These are phyloP conservation scores for Emmelina monodactyla DNA, from an alignment of 2,888 invertebrate genomes.

Conservation along the genomic window DNA sequence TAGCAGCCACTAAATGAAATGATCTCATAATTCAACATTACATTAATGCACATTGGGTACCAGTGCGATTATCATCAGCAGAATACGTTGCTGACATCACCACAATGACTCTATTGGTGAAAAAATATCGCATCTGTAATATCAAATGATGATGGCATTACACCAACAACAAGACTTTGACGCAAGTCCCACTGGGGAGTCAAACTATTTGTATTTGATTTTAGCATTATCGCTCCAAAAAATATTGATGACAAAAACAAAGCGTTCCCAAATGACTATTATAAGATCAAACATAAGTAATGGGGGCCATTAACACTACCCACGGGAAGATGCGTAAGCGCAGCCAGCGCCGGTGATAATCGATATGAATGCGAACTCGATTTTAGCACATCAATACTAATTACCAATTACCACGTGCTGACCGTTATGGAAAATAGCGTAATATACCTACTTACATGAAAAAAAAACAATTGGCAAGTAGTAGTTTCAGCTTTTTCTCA, in stretches of 20 bases:
- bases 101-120: slow-evolving; percentile 36
- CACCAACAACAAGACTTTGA: slow-evolving; percentile 39
- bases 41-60: slow-evolving; percentile 30
- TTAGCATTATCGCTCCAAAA: slow-evolving; percentile 40
- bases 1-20: slow-evolving; percentile 34
- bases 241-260: slow-evolving; percentile 50
- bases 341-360: slow-evolving; percentile 45
- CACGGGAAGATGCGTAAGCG: slow-evolving; percentile 36
- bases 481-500: too few relatives aligned
- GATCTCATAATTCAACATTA: slow-evolving; percentile 45
- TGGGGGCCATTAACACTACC: slow-evolving; percentile 46
- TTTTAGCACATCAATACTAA: slow-evolving; percentile 56
- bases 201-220: slow-evolving; percentile 27
- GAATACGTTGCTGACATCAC: slow-evolving; percentile 50
- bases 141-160: not conserved
- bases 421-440: slow-evolving; percentile 7
- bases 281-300: slow-evolving; percentile 44
- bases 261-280: slow-evolving; percentile 41
- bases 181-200: slow-evolving; percentile 35
- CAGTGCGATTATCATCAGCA: slow-evolving; percentile 47
- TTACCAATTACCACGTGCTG: slow-evolving; percentile 41
- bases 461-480: too few relatives aligned
- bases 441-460: slow-evolving; percentile 15
- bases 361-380: slow-evolving; percentile 34
- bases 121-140: slow-evolving; percentile 35